A percentile compares a stretch with the other conserved stretches of the same genome.
Conservation (phyloP, 2,888 invertebrate species). For the Ichneumoninae sp. region DNA sequence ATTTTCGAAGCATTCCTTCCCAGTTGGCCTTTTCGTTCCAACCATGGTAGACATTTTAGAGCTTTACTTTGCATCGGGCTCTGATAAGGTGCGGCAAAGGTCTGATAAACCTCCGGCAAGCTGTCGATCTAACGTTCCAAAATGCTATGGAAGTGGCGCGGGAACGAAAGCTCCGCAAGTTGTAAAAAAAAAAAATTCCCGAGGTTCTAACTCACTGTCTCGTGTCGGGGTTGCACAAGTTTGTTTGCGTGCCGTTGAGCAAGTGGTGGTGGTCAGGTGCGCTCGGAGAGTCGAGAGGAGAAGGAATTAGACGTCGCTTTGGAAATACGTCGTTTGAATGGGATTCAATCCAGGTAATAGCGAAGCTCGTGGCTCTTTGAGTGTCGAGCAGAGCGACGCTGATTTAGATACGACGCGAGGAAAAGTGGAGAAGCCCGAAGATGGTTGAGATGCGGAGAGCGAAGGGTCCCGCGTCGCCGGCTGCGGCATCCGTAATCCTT, state of each 20-base stretch:
- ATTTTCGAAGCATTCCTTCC: too few species aligned
- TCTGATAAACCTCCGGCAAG: too few species aligned
- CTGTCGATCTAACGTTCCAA: too few species aligned
- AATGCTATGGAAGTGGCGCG: too few species aligned
- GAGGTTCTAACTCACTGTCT: background rate
- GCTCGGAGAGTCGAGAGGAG: background rate
- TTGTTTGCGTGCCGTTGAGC: background rate
- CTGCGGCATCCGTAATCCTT: slow-evolving; percentile 21
- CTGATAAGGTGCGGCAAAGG: too few species aligned
- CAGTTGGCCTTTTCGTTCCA: too few species aligned
- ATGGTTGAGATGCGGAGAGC: background rate
- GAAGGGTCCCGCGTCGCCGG: slow-evolving; percentile 12
- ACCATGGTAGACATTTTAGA: too few species aligned
- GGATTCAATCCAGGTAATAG: slow-evolving; percentile 15
- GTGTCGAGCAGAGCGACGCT: slow-evolving; percentile 23
- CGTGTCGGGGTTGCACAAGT: background rate
- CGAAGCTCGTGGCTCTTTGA: slow-evolving; percentile 4
- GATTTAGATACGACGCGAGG: slow-evolving; percentile 23
- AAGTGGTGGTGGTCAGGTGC: background rate
- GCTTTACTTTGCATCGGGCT: too few species aligned
- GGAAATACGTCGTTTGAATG: slow-evolving; percentile 13
- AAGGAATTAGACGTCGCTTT: slow-evolving; percentile 32
- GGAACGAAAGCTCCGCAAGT: too few species aligned
- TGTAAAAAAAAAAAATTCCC: background rate
- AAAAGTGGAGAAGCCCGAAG: background rate